phyloP scores from a whole-genome alignment of 2,888 invertebrate species.

The Xestobium rufovillosum region DNA sequence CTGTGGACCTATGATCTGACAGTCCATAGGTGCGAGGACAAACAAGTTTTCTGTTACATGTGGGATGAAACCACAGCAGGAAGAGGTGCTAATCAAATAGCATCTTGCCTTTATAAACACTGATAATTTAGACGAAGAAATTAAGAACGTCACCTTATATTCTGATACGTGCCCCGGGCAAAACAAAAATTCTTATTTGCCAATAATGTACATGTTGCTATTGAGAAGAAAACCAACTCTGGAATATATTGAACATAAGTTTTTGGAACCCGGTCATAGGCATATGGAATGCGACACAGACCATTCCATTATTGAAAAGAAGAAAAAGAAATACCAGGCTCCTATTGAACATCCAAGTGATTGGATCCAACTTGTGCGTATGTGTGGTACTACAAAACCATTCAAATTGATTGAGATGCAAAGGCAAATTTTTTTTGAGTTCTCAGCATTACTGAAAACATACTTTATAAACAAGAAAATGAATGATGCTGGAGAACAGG shows the following conservation, averaged over 20 bases:
- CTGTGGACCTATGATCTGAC: conserved; percentile 31
- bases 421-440: conserved; percentile 10
- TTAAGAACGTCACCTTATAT: conserved; percentile 11
- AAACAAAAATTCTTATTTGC: conserved; percentile 19
- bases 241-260: conserved; percentile 14
- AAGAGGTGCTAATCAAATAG: conserved; percentile 28
- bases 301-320: conserved; percentile 18
- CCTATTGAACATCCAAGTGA: conserved; percentile 18
- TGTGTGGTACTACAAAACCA: conserved; percentile 1
- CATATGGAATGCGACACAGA: conserved; percentile 19
- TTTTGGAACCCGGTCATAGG: conserved; percentile 18
- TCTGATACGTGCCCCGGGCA: conserved; percentile 19
- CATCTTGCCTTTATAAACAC: conserved; percentile 18
- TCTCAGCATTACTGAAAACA: too few relatives aligned
- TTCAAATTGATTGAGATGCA: conserved; percentile 12
- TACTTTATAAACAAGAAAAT: conserved; percentile 10
- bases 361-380: conserved; percentile 16
- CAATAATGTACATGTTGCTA: conserved; percentile 9
- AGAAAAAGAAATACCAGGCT: conserved; percentile 13
- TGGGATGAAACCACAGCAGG: conserved; percentile 28
- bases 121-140: conserved; percentile 3
- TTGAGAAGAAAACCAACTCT: conserved; percentile 1
- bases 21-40: conserved; percentile 22
- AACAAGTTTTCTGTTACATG: conserved; percentile 26
- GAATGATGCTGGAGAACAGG: conserved; percentile 4